Percentiles rank a stretch among this genome's conserved stretches.
phyloP scores from a whole-genome alignment of 2,888 invertebrate genomes.

The Macrosiphum euphorbiae region DNA sequence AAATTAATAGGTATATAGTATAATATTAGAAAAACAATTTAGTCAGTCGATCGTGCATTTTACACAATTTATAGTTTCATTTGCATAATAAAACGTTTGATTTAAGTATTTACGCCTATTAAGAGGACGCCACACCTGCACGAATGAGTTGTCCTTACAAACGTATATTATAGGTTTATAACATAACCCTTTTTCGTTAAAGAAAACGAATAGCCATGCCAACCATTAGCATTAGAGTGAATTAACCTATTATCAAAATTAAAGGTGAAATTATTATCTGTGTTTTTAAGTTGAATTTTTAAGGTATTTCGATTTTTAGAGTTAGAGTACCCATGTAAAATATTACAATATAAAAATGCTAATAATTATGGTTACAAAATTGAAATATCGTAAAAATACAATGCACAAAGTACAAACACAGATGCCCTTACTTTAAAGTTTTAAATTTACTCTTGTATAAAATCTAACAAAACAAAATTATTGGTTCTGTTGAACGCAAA shows the following conservation, averaged over 20 bases:
- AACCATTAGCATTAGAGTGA: not conserved
- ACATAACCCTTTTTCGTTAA: not conserved
- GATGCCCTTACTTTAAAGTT: not conserved
- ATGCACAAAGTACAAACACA: not conserved
- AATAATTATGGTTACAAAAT: not conserved
- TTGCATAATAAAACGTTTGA: conserved; percentile 24
- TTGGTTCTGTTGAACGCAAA: not conserved
- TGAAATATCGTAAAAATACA: not conserved
- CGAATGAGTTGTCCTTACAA: not conserved
- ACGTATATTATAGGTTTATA: not conserved
- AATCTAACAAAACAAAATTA: not conserved
- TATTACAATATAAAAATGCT: not conserved
- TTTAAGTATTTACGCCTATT: not conserved
- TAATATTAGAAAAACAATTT: not conserved
- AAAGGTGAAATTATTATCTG: not conserved
- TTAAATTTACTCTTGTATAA: not conserved
- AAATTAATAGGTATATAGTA: not conserved
- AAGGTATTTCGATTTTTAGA: not conserved
- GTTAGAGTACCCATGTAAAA: not conserved
- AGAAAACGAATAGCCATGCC: not conserved
- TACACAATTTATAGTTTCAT: conserved; percentile 15
- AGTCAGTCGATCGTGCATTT: not conserved
- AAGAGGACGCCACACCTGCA: not conserved
- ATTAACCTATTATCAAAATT: not conserved
- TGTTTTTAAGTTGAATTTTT: not conserved